Evolutionary conservation across 2,797 vertebrate genomes (phyloP), one percentile per base, ranked within the genome.

Genomic region (Melanotaenia maccullochi): DNA sequence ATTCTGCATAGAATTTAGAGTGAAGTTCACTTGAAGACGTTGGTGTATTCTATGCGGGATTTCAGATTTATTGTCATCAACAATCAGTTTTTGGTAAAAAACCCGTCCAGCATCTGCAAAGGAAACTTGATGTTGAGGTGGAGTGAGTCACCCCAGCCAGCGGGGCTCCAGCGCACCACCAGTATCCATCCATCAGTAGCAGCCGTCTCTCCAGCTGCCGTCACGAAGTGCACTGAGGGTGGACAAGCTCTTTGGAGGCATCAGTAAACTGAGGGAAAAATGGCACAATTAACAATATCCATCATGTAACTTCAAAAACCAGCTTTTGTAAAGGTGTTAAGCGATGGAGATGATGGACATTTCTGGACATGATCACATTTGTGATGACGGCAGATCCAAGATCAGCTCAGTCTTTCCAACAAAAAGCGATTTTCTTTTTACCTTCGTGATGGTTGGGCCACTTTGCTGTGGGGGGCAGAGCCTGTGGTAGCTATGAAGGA

Each of bases 241-340:
- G 2, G 96, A 94, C 83, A 97, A 90, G 56, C 95, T 96, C 92
- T 97, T 98, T 88, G 96, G 97, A 85, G 97, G 96, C 1, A 95
- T 96, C 90, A 97, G 94, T 82, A 98, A 96, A 93, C 97, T 98
- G 85, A 32, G 36, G 9, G 36, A 35, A 35, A 35, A 35, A 35
- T 8, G 6, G 9, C 7, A 9, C 9, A 35, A 35, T 35, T 9
- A 40, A 3, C 38, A 40, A 16, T 16, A 40, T 4, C 14, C 13
- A 14, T 40, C 38, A 40, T 0, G 13, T 13, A 40, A 40, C 13
- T 4, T 13, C 2, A 14, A 13, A 40, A 40, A 40, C 38, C 12
- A 40, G 38, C 2, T 12, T 13, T 40, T 40, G 9, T 36, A 36
- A 36, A 36, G 0, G 1, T 38, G 36, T 12, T 38, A 3, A 38